Percentiles rank a stretch among this genome's conserved stretches.
Conservation (phyloP, 2,113 vertebrate species). For the Colistium nudipinnis region DNA sequence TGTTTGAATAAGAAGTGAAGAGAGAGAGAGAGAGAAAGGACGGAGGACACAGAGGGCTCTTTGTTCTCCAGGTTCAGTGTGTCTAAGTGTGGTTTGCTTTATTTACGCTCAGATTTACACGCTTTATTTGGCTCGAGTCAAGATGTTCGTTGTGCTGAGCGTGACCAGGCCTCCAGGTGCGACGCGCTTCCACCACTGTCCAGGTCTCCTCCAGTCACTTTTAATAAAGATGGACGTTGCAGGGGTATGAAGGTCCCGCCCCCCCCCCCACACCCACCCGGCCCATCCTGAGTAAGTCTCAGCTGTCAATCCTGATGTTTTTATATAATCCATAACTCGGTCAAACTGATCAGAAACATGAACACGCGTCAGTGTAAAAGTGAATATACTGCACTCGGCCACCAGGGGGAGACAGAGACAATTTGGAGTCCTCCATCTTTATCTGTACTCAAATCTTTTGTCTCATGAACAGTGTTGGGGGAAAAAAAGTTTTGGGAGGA, state of each 20-base stretch:
- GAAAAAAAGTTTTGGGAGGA: no score
- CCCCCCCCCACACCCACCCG: background rate
- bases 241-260: no score
- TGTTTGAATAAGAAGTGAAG: no score
- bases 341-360: background rate
- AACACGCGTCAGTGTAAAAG: no score
- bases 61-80: background rate
- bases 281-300: background rate
- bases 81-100: background rate
- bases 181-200: no score
- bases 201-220: background rate
- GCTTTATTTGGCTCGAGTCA: background rate
- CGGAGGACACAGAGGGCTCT: background rate
- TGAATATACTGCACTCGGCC: background rate
- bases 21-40: no score
- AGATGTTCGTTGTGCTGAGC: background rate
- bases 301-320: background rate
- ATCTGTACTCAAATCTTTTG: background rate
- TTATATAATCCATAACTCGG: background rate
- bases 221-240: background rate
- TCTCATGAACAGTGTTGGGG: no score
- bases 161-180: no score
- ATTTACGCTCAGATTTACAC: background rate
- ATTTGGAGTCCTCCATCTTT: background rate
- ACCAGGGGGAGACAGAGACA: background rate